phyloP scores from a whole-genome alignment of 2,888 invertebrate genomes.

The Tillus elongatus region DNA sequence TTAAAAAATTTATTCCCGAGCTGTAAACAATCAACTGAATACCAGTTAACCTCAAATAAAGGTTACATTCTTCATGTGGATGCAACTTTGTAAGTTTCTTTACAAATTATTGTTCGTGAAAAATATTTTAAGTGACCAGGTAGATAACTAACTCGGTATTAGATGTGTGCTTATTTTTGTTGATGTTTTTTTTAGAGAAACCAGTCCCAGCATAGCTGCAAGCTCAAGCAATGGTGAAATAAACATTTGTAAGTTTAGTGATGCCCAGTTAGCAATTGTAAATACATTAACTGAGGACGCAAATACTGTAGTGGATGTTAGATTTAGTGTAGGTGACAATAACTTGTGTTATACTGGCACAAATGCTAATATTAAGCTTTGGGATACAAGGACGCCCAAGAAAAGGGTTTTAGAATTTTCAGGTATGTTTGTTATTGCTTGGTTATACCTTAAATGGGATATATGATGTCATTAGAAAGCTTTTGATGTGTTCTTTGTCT shows the following conservation, averaged over 20 bases:
- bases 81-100: no score
- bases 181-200: slow-evolving; percentile 30
- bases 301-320: slow-evolving; percentile 47
- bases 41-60: slow-evolving; percentile 11
- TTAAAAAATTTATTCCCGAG: slow-evolving; percentile 13
- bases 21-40: slow-evolving; percentile 11
- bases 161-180: no score
- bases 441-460: no score
- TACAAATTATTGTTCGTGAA: no score
- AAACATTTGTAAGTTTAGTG: slow-evolving; percentile 43
- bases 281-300: slow-evolving; percentile 42
- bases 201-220: slow-evolving; percentile 42
- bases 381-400: slow-evolving; percentile 52
- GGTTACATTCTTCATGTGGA: slow-evolving; percentile 18
- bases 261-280: slow-evolving; percentile 33
- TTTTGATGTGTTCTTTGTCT: no score
- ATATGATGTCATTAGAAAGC: no score
- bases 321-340: slow-evolving; percentile 49
- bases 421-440: no score
- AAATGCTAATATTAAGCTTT: slow-evolving; percentile 48
- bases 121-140: no score
- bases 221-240: slow-evolving; percentile 45
- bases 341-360: slow-evolving; percentile 52
- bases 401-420: slow-evolving; percentile 40
- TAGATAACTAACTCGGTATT: no score